Evolutionary conservation across 2,888 invertebrate genomes (phyloP), one percentile per base, ranked within the genome.

Genomic region (Acrocera orbiculus): DNA sequence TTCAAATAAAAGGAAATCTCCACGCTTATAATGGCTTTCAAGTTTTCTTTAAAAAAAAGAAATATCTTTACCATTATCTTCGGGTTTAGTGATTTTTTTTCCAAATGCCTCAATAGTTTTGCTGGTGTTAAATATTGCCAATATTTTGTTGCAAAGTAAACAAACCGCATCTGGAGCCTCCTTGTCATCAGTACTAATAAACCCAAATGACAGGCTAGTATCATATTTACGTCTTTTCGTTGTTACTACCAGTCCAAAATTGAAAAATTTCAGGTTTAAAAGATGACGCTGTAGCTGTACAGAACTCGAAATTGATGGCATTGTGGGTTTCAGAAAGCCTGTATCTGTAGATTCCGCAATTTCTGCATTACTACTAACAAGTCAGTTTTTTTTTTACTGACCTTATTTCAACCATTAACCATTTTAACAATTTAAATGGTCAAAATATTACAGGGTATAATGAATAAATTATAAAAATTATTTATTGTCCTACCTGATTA

Each of bases 161-260:
- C 33, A 33, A 32, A 32, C 33, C 33, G 32, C 29, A 36, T 36
- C 33, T 33, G 23, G 33, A 36, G 33, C 33, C 19, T 29, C 27
- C 20, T 27, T 28, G 28, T 34, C 34, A 27, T 28, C 28, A 34
- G 34, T 34, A 34, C 27, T 27, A 5, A 15, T 27, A 34, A 34
- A 70, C 64, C 45, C 92, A 56, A 25, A 25, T 13, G n/a, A 10
- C 25, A 25, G n/a, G 25, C n/a, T n/a, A 25, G n/a, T 25, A 25
- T 25, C 25, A 25, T 25, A 25, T 25, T 25, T 25, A 25, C 25
- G 25, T 25, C 25, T 25, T 25, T 25, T n/a, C 10, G 25, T 25
- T 25, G 25, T 11, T n/a, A n/a, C n/a, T 25, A 25, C 25, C 25
- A 11, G 25, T n/a, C 25, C 25, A 25, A 25, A 25, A n/a, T 25